phyloP scores from a whole-genome alignment of 1,140 invertebrate species.

The Zaprionus gabonicus region DNA sequence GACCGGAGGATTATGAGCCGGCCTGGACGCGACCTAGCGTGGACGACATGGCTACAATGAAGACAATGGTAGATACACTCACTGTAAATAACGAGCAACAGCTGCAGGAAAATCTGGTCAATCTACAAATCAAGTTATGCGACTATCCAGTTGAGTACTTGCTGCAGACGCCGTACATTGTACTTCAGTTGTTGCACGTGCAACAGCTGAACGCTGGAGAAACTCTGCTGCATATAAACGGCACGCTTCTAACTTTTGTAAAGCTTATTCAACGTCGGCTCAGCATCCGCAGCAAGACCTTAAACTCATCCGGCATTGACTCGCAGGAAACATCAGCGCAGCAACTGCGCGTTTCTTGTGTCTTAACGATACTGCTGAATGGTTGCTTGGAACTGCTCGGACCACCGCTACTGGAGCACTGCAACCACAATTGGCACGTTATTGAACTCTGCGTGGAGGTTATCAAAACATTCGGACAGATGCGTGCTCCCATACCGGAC shows the following conservation, averaged over 20 bases:
- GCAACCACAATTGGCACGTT: constrained; percentile 45
- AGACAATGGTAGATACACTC: constrained; percentile 47
- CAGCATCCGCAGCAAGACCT: constrained; percentile 9
- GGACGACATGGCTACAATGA: constrained; percentile 60
- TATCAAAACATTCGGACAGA: constrained; percentile 17
- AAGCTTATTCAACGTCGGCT: constrained; percentile 46
- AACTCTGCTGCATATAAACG: constrained; percentile 36
- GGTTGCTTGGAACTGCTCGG: constrained; percentile 24
- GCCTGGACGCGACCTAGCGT: constrained; percentile 55
- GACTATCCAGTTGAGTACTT: constrained; percentile 79
- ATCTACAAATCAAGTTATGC: constrained; percentile 58
- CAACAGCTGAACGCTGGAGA: constrained; percentile 21
- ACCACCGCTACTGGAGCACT: constrained; percentile 8
- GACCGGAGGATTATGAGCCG: constrained; percentile 51
- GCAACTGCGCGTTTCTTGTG: constrained; percentile 43
- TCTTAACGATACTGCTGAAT: constrained; percentile 35
- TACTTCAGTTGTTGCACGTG: constrained; percentile 58
- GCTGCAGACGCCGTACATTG: constrained; percentile 69
- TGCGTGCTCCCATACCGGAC: neutral
- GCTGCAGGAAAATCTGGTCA: constrained; percentile 44
- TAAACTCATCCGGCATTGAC: constrained; percentile 8
- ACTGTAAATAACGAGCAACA: constrained; percentile 27
- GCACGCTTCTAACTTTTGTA: constrained; percentile 22
- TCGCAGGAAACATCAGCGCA: neutral
- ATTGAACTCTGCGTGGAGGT: constrained; percentile 40